These are phyloP conservation scores for Vidua macroura DNA, from an alignment of 2,113 vertebrate genomes.

Conservation along the genomic window DNA sequence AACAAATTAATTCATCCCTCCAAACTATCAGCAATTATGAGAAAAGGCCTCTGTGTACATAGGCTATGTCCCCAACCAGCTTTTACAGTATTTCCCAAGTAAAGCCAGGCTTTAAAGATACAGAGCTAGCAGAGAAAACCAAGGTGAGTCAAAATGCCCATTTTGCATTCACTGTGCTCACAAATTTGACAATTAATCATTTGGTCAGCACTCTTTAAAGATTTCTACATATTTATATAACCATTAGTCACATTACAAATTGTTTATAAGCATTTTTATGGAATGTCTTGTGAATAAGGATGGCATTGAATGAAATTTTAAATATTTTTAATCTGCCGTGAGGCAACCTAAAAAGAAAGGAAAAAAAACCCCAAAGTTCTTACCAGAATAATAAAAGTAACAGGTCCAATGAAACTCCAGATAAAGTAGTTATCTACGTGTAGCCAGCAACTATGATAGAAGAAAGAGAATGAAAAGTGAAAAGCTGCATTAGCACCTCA, in stretches of 20 bases:
- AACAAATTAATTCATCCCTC: background rate
- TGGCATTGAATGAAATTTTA: background rate
- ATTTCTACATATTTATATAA: constrained; percentile 34
- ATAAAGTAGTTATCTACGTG: constrained; percentile 99
- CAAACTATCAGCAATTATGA: background rate
- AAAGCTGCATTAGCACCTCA: background rate
- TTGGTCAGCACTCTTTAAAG: constrained; percentile 7
- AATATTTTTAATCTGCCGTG: background rate
- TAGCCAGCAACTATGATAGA: constrained; percentile 90
- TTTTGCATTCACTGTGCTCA: background rate
- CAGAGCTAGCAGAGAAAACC: background rate
- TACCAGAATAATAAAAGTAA: constrained; percentile 98
- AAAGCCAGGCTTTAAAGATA: background rate
- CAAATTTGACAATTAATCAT: constrained; percentile 31
- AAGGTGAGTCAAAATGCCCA: background rate
- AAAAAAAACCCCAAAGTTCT: constrained; percentile 35
- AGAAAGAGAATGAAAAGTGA: constrained; percentile 14
- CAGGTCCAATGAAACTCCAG: constrained; percentile 99
- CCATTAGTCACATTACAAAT: background rate
- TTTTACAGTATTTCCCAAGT: background rate
- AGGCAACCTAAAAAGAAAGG: background rate
- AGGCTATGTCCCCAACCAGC: background rate
- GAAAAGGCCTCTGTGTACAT: background rate
- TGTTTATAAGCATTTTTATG: background rate
- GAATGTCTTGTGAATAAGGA: background rate